phyloP scores from a whole-genome alignment of 1,140 invertebrate species.

The Formica exsecta region DNA sequence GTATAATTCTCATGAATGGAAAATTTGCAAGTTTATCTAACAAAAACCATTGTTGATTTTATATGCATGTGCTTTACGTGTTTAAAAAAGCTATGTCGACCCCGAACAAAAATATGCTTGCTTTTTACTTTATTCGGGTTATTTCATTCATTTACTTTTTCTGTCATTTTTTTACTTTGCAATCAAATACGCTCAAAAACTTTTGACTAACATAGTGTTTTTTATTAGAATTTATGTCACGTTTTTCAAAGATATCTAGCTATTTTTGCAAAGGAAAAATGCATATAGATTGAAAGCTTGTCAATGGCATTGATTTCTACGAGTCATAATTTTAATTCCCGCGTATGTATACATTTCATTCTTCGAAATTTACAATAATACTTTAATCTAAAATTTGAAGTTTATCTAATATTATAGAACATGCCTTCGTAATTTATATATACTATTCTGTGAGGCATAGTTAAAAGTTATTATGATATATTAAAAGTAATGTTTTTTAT shows the following conservation, averaged over 20 bases:
- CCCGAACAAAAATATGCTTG: conserved; percentile 66
- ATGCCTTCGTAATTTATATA: background rate
- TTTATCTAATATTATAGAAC: background rate
- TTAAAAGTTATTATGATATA: background rate
- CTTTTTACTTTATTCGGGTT: conserved; percentile 31
- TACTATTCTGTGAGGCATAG: background rate
- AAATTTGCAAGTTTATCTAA: conserved; percentile 59
- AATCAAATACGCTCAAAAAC: conserved; percentile 31
- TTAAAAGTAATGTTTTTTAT: background rate
- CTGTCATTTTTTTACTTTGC: background rate
- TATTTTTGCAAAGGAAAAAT: conserved; percentile 40
- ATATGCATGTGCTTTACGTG: conserved; percentile 8
- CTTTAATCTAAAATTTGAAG: background rate
- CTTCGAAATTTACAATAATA: background rate
- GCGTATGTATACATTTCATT: background rate
- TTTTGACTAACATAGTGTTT: conserved; percentile 47
- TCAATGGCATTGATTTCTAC: conserved; percentile 1
- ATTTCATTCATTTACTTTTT: background rate
- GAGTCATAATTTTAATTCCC: background rate
- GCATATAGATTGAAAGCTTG: conserved; percentile 11
- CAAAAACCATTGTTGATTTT: conserved; percentile 52
- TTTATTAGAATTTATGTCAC: conserved; percentile 53
- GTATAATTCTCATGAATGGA: background rate
- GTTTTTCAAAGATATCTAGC: conserved; percentile 42
- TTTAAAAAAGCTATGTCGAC: conserved; percentile 35